phyloP scores from a whole-genome alignment of 2,888 invertebrate genomes.

The Drosophila testacea region DNA sequence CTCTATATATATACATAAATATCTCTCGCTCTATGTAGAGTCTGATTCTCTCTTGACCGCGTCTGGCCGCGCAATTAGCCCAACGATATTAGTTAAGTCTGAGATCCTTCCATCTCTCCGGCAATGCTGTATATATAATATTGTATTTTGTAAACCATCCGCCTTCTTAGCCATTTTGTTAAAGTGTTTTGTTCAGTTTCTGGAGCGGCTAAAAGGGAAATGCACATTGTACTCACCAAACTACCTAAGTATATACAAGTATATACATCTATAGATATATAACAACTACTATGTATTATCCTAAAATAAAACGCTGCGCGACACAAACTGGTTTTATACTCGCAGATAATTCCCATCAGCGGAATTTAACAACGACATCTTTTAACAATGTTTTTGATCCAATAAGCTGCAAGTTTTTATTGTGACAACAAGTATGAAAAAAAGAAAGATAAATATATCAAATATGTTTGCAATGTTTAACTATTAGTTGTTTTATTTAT shows the following conservation, averaged over 20 bases:
- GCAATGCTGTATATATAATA: constrained; percentile 11
- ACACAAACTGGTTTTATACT: constrained; percentile 30
- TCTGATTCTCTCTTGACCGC: constrained; percentile 11
- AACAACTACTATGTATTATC: constrained; percentile 41
- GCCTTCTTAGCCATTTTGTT: constrained; percentile 31
- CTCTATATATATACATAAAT: constrained; percentile 32
- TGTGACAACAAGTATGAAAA: constrained; percentile 27
- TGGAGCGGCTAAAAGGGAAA: constrained; percentile 24
- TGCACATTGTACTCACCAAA: constrained; percentile 7
- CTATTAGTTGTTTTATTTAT: background rate
- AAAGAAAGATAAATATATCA: constrained; percentile 20
- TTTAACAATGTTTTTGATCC: constrained; percentile 26
- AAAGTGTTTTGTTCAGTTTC: constrained; percentile 34
- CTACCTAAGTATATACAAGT: constrained; percentile 10
- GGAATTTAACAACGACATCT: constrained; percentile 13
- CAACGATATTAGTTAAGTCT: constrained; percentile 22
- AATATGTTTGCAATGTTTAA: constrained; percentile 46
- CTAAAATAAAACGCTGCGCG: constrained; percentile 19
- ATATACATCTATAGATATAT: constrained; percentile 6
- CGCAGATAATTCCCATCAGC: constrained; percentile 9
- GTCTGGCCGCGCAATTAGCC: constrained; percentile 11
- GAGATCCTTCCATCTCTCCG: background rate
- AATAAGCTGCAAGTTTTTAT: constrained; percentile 38
- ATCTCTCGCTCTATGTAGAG: constrained; percentile 10
- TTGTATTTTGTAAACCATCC: constrained; percentile 19